phyloP scores from a whole-genome alignment of 2,888 invertebrate species.

The Xanthostigma xanthostigma region DNA sequence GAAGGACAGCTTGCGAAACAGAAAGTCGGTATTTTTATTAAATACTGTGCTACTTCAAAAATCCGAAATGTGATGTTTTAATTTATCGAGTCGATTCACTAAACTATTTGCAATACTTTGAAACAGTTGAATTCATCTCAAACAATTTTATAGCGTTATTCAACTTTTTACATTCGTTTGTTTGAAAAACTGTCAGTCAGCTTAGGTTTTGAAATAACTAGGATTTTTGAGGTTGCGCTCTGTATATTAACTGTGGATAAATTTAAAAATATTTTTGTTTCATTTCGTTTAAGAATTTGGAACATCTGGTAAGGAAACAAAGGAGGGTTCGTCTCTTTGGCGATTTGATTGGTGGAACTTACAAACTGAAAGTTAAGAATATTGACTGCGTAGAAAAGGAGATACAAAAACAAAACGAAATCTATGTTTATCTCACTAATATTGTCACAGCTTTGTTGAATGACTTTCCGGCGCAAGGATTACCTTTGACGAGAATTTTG shows the following conservation, averaged over 20 bases:
- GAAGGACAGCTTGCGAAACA: constrained; percentile 5
- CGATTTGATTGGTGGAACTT: constrained; percentile 30
- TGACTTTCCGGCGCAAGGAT: constrained; percentile 45
- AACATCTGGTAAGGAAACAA: constrained; percentile 50
- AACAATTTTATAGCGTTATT: no score
- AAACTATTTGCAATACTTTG: no score
- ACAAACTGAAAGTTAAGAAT: not conserved
- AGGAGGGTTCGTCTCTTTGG: constrained; percentile 46
- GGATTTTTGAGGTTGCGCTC: no score
- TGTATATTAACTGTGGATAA: no score
- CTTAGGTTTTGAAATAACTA: no score
- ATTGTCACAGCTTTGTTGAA: constrained; percentile 39
- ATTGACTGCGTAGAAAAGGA: constrained; percentile 18
- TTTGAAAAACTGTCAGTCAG: no score
- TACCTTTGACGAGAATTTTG: constrained; percentile 28
- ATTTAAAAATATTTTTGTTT: not conserved
- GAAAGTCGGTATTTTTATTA: constrained; percentile 1
- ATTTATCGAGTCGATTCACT: no score
- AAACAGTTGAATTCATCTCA: no score
- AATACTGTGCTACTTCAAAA: not conserved
- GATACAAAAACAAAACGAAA: constrained; percentile 33
- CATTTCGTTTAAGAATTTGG: constrained; percentile 32
- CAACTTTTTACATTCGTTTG: no score
- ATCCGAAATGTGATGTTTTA: not conserved
- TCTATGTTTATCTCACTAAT: constrained; percentile 40